Evolutionary conservation across 2,797 vertebrate species (phyloP), one percentile per base, ranked within the genome.

Genomic region (Okamejei kenojei): DNA sequence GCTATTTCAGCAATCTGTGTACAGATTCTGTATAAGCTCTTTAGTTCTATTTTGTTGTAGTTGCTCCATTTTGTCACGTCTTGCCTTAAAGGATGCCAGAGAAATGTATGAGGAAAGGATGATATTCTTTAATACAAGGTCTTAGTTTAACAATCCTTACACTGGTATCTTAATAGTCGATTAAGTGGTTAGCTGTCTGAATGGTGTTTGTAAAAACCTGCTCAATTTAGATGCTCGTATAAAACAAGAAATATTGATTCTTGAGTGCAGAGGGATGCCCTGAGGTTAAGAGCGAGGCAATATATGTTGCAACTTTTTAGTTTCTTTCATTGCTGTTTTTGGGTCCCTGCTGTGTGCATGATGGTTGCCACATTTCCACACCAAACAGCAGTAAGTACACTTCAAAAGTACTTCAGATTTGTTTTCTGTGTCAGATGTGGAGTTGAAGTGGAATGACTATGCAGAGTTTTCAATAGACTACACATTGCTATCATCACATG

Each of bases 321-420:
- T n/a, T 32, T 32, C 6, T 88, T 88, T 21, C 63, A 32, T 88
- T 88, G 61, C 61, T 88, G 84, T 35, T n/a, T 7, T 8, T 84
- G 81, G 23, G 84, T 68, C 84, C 29, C n/a, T 19, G 19, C n/a
- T 88, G 61, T 35, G n/a, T 23, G 23, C 15, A 88, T 35, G 68
- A 35, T 88, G 82, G 29, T 15, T 86, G 63, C 61, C 84, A 88
- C 84, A 68, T 19, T 65, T 88, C 1, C n/a, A 1, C 21, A 63
- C 58, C 10, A 63, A 86, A 63, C 58, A 86, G 65, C 61, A 35
- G 15, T 61, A 58, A 84, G 54, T 84, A 29, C n/a, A 35, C n/a
- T 65, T 88, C 84, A 88, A 63, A 32, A 32, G n/a, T 68, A 88
- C 61, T 88, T 88, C 61, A 88, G 17, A 11, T 88, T 65, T 32